Base-by-base conservation (phyloP, 2,113 vertebrate species). In the Alligator mississippiensis region DNA sequence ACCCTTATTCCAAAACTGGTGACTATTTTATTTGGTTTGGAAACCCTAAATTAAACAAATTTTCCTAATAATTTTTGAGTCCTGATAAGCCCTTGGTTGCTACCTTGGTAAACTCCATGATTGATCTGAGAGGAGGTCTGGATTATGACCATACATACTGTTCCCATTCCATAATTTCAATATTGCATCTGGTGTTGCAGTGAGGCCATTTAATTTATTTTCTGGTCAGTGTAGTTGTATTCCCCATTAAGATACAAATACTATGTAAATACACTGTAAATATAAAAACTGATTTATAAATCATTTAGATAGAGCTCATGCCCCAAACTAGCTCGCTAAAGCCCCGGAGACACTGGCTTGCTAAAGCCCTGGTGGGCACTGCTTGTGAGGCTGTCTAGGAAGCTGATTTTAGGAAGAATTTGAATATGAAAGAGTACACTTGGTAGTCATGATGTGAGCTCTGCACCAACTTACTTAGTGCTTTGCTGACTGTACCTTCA, bases 211-310 rank as follows among this genome's bases (percentile, higher is more conserved):
- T 9, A 47, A 47, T 47, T 34, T 61, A 14, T n/a, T 27, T 54
- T 22, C 38, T 25, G 27, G 11, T n/a, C 16, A 27, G 17, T 34
- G 18, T 38, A 27, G 3, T 18, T 15, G 13, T 62, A 80, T 10
- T 22, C 11, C 28, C 21, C 22, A 27, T 11, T 28, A 25, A 28
- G 62, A 80, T 27, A 19, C 76, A 55, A 84, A 85, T 38, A 54
- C 2, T 24, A 24, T 38, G 58, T 27, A 47, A 47, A 34, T 34
- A 34, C 8, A 17, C 30, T 0, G 0, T 77, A 55, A 68, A 88
- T 6, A 34, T 70, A 30, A 54, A 84, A 60, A 84, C 1, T 28
- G n/a, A 78, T 22, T 30, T 30, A 38, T 30, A 81, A 61, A 81
- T 62, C 19, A 10, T 22, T 70, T 24, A 64, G 28, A 22, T 30